Base-by-base conservation (phyloP, 2,888 invertebrate genomes). In the Polymixis lichenea region DNA sequence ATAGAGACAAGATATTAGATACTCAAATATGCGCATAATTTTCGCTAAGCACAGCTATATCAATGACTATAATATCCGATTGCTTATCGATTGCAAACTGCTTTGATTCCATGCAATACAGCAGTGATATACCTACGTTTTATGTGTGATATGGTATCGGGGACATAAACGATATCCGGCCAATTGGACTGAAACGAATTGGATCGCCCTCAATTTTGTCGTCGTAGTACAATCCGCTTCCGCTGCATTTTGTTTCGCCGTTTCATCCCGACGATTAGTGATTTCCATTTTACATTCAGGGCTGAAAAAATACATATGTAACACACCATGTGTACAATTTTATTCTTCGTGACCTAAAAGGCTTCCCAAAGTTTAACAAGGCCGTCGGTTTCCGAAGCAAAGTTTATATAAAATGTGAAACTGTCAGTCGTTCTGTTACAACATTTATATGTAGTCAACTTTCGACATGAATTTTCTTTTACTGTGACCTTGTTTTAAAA, bases 161-260 rank as follows among this genome's bases (percentile, higher is more conserved):
- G 93, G 90, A 94, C 94, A 95, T 94, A 95, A 94, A 95, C 95
- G 95, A 95, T 95, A 95, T 93, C 93, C 95, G 92, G 93, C 94
- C 95, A 96, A 96, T 96, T 95, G 95, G 95, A 95, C 94, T 95
- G 96, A 94, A 96, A 95, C 96, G 95, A 95, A 96, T 96, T 95
- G 96, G 94, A 93, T 95, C 94, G 95, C 95, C 95, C 96, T 95
- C 96, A 92, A 94, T 95, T n/a, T 95, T 94, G 94, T 92, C 91
- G 90, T 89, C 89, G 93, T 92, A 91, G 89, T 91, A 92, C 94
- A 93, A 92, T 90, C 89, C 91, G 92, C 94, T 93, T 94, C 94
- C 94, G 93, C 86, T 94, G 95, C 95, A 94, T 94, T 95, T 95
- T 93, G 93, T 94, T 94, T 93, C 90, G 90, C 90, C 89, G 92